Conservation (phyloP, 2,797 vertebrate genomes). For the Enteromius mattozi region DNA sequence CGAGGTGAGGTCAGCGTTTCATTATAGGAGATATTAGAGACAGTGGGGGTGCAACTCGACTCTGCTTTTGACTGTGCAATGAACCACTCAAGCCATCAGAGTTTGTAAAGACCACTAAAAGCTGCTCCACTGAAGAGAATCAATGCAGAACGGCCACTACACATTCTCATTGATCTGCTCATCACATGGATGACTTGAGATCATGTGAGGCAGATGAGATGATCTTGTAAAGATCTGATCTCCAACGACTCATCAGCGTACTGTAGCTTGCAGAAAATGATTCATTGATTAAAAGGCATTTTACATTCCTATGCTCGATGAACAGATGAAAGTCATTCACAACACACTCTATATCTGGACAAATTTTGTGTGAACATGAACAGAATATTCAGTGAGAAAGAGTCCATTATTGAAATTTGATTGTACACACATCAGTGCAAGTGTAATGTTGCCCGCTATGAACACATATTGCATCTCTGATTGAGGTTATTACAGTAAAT, state of each 20-base stretch:
- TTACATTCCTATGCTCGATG: not conserved
- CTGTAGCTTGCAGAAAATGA: not conserved
- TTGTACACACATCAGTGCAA: not conserved
- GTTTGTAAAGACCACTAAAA: constrained; percentile 43
- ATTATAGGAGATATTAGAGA: constrained; percentile 18
- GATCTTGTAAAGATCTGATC: constrained; percentile 33
- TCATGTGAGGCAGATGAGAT: constrained; percentile 39
- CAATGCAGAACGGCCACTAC: constrained; percentile 31
- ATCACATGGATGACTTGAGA: constrained; percentile 45
- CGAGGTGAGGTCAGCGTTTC: constrained; percentile 22
- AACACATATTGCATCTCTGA: not conserved
- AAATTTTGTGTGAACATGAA: not conserved
- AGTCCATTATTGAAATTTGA: constrained; percentile 4
- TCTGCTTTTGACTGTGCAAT: constrained; percentile 4
- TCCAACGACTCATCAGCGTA: not conserved
- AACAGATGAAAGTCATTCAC: not conserved
- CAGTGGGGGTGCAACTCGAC: not conserved
- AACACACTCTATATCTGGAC: not conserved
- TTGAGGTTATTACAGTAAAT: not conserved
- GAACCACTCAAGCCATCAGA: constrained; percentile 37
- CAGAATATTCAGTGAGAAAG: not conserved
- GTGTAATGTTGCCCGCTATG: not conserved
- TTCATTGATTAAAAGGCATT: constrained; percentile 20
- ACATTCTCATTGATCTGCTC: constrained; percentile 40
- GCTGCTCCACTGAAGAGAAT: constrained; percentile 33